Evolutionary conservation across 2,888 invertebrate genomes (phyloP), one percentile per base, ranked within the genome.

Genomic region (Lasioglossum malachurum): DNA sequence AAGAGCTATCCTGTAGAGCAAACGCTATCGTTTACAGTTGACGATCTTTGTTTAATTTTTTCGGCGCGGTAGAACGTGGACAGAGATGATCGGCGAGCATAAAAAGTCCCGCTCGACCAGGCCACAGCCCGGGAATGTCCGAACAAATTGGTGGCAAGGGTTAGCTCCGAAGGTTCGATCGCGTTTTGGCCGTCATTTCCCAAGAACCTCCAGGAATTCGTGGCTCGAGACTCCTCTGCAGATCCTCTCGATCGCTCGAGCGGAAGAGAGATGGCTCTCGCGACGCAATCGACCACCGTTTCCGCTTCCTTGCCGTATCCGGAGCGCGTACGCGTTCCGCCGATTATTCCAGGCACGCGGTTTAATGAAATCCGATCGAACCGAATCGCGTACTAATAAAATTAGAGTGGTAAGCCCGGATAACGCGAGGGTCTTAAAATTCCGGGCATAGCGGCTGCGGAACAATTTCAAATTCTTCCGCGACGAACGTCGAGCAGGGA

Each of bases 101-200:
- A 75, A 83, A 82, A 82, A 69, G 53, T 60, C 38, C 31, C 71
- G 67, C 53, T 83, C 81, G 88, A 91, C 91, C 88, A 27, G 27
- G 27, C 60, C 27, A 5, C 87, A 82, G 75, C 74, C 67, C 75
- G 89, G 79, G 93, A 93, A 93, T 93, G 93, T 87, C 83, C 83
- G 89, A 91, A 92, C 93, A 93, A 93, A 93, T 93, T 93, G 90
- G 90, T 92, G 93, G 93, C 93, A 93, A 92, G 92, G 93, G 93
- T 93, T 92, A 92, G 86, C 88, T 88, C 81, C 88, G 75, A 71
- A 78, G 90, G 72, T 84, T 84, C 73, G 84, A 78, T 84, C 74
- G 79, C 86, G 80, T 85, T 78, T 87, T 71, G 71, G 31, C 64
- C 71, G 74, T 72, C 75, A 44, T 75, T 84, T 87, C 83, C 78